Conservation (phyloP, 2,888 invertebrate genomes). For the Melipona beecheii region DNA sequence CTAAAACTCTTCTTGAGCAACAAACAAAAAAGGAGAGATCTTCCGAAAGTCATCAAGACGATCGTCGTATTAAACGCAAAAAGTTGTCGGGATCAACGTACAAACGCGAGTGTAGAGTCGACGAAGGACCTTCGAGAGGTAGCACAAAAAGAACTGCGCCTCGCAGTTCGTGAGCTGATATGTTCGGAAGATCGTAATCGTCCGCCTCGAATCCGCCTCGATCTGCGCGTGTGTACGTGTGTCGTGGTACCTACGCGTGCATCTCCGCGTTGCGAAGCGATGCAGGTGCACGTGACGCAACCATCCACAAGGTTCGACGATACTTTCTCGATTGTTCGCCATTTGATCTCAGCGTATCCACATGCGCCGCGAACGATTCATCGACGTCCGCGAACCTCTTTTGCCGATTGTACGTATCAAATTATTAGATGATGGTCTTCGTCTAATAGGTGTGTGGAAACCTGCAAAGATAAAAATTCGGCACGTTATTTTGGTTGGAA, state of each 20-base stretch:
- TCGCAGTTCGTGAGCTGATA: constrained; percentile 20
- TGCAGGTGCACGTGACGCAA: constrained; percentile 61
- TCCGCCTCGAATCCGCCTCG: constrained; percentile 14
- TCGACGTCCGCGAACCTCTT: background rate
- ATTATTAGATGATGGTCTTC: too few species aligned
- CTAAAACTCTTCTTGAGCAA: background rate
- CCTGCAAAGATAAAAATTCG: too few species aligned
- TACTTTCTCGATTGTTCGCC: constrained; percentile 48
- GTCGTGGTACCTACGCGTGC: constrained; percentile 16
- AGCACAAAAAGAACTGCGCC: constrained; percentile 22
- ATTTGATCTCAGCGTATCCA: background rate
- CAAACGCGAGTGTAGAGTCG: background rate
- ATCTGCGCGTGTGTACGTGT: constrained; percentile 6
- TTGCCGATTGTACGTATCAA: background rate
- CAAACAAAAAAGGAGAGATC: background rate
- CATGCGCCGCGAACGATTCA: background rate
- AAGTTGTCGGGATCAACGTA: background rate
- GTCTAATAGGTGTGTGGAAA: too few species aligned
- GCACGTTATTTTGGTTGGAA: too few species aligned
- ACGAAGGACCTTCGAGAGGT: constrained; percentile 23
- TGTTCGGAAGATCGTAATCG: constrained; percentile 62
- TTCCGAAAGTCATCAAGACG: background rate
- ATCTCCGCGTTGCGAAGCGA: constrained; percentile 38
- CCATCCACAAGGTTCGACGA: constrained; percentile 17
- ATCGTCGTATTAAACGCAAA: background rate